Base-by-base conservation (phyloP, 2,888 invertebrate species). In the Parnassius smintheus region DNA sequence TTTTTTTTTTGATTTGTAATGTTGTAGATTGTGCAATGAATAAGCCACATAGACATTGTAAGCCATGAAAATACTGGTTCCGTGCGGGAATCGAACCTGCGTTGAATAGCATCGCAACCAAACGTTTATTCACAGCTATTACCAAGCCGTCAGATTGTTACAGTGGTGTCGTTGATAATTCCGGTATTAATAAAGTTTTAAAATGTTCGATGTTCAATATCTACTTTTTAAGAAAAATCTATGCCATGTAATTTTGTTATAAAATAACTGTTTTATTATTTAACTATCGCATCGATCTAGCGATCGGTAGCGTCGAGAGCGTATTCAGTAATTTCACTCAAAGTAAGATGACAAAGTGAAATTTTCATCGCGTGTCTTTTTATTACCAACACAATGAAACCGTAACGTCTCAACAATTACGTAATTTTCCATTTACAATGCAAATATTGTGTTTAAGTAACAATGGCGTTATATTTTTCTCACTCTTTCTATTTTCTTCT, bases 311-410 rank as follows among this genome's bases (percentile, higher is more conserved):
- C 48, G 35, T 42, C 44, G 44, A 55, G 62, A 62, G 53, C 58
- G 52, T 49, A 54, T 58, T 54, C 58, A 3, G 41, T 46, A 46
- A 55, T 59, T 50, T 51, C 50, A 50, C n/a, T 50, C 42, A 11
- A 46, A 3, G 41, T 35, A n/a, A 35, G 52, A 41, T 41, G 25
- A 22, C 44, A 44, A 55, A 55, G 62, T 51, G 59, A 63, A 63
- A 63, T 63, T 63, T 59, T 51, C 62, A 54, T 63, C 62, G 62
- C 62, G 62, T 63, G 62, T 46, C 55, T 41, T 53, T 51, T 41
- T 45, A 62, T 63, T 63, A 63, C 58, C 49, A 12, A 45, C 58
- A 62, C 54, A 59, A 59, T 51, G 55, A 46, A 55, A 55, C 62
- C 55, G 59, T 55, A 63, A 50, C 62, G 51, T 54, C 45, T 54